Evolutionary conservation across 2,888 invertebrate species (phyloP).

Genomic region (Athripsodes cinereus): DNA sequence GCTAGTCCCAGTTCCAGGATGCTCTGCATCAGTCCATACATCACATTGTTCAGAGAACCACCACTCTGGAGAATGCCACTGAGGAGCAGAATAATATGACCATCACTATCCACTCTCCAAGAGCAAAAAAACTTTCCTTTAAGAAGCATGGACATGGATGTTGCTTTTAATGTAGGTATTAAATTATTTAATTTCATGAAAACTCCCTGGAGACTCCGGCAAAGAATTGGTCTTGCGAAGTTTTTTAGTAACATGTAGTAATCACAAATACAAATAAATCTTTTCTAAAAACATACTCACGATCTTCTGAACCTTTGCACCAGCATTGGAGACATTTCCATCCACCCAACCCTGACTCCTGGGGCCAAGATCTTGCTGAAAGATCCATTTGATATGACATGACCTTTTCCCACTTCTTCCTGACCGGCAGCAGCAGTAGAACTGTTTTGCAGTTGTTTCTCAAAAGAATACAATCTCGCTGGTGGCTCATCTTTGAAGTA

Average conservation of each 20-base stretch:
- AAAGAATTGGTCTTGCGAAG: too few species aligned
- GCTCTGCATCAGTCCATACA: conserved; percentile 47
- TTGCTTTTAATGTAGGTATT: too few species aligned
- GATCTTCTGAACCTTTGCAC: conserved; percentile 36
- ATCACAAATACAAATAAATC: too few species aligned
- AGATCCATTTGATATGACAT: conserved; percentile 57
- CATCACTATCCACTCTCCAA: too few species aligned
- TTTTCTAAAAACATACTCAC: conserved; percentile 34
- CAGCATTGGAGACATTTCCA: conserved; percentile 48
- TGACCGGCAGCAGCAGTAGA: conserved; percentile 36
- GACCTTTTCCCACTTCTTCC: conserved; percentile 38
- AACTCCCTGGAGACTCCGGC: too few species aligned
- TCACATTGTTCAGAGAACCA: conserved; percentile 56
- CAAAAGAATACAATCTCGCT: conserved; percentile 49
- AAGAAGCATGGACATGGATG: too few species aligned
- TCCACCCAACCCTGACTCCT: conserved; percentile 59
- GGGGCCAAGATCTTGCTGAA: conserved; percentile 61
- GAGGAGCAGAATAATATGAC: too few species aligned
- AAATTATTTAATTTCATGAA: too few species aligned
- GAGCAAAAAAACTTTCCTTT: too few species aligned
- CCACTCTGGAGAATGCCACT: conserved; percentile 51
- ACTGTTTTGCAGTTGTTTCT: conserved; percentile 31
- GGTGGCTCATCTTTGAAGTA: conserved; percentile 42
- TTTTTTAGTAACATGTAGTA: too few species aligned
- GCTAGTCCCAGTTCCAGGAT: conserved; percentile 47